phyloP scores from a whole-genome alignment of 2,113 vertebrate species.

The Phaethornis superciliosus region DNA sequence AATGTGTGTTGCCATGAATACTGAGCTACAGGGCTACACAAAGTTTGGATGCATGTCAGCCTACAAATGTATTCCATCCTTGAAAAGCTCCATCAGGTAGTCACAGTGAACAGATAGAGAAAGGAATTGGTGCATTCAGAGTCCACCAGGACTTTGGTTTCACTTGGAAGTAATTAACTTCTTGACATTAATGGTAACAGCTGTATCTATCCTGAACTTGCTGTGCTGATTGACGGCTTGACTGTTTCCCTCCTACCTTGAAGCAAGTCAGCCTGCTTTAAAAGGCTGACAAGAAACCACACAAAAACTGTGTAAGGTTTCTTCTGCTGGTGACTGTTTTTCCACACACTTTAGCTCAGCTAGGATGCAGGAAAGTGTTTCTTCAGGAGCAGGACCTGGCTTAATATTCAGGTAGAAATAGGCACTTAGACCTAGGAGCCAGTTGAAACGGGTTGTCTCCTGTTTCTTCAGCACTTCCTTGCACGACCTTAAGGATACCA shows the following conservation, averaged over 20 bases:
- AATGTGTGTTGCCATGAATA: not conserved
- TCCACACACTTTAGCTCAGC: not conserved
- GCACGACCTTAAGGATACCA: not conserved
- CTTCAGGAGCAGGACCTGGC: not conserved
- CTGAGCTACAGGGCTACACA: not conserved
- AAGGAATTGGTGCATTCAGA: not conserved
- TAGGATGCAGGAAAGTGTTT: not conserved
- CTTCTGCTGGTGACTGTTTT: not conserved
- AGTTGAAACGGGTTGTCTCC: not conserved
- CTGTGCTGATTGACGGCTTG: not conserved
- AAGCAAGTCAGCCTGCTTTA: not conserved
- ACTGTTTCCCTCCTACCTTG: not conserved
- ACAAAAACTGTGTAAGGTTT: not conserved
- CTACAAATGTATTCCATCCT: not conserved
- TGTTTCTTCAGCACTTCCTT: not conserved
- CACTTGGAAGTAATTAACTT: not conserved
- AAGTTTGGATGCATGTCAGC: not conserved
- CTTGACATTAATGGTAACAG: not conserved
- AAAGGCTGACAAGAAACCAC: not conserved
- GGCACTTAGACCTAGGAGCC: not conserved
- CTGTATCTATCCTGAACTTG: not conserved
- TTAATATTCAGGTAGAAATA: not conserved
- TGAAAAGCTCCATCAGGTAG: not conserved
- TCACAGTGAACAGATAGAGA: not conserved
- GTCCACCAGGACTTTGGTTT: not conserved